Evolutionary conservation across 1,140 invertebrate genomes (phyloP).

Genomic region (Rhizoglyphus robini): DNA sequence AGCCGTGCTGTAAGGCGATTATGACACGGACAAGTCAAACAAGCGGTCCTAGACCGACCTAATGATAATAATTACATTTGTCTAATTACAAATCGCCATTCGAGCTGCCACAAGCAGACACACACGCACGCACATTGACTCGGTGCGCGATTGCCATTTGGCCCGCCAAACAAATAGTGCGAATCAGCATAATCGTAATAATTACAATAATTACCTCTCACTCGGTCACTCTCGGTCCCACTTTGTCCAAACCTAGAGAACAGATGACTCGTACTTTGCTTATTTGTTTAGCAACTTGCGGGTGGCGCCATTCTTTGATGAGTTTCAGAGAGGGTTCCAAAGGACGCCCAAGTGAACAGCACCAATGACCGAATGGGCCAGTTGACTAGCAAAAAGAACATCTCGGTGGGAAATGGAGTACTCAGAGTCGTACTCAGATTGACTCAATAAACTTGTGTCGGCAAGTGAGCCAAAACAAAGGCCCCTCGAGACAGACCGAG

Average conservation of each 20-base stretch:
- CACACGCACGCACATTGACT: neutral
- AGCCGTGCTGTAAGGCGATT: slow-evolving; percentile 5
- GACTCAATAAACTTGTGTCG: neutral
- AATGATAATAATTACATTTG: slow-evolving; percentile 13
- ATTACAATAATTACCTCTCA: neutral
- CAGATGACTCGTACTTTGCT: no score
- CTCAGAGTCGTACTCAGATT: no score
- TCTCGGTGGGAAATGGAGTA: no score
- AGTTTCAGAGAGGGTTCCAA: no score
- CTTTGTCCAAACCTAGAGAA: no score
- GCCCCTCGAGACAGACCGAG: neutral
- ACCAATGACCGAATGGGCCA: no score
- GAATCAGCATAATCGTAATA: slow-evolving; percentile 9
- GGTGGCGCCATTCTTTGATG: no score
- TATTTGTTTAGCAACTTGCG: no score
- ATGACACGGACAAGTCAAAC: slow-evolving; percentile 2
- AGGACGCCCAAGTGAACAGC: no score
- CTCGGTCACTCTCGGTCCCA: no score
- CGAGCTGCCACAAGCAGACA: neutral
- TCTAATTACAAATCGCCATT: slow-evolving; percentile 5
- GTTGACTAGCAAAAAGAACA: neutral
- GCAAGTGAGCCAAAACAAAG: neutral
- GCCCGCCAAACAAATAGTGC: slow-evolving; percentile 5
- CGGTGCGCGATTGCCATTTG: neutral
- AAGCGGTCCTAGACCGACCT: neutral